Evolutionary conservation across 92 coral and sea anemone species (phyloP).

Genomic region (Porites rus): DNA sequence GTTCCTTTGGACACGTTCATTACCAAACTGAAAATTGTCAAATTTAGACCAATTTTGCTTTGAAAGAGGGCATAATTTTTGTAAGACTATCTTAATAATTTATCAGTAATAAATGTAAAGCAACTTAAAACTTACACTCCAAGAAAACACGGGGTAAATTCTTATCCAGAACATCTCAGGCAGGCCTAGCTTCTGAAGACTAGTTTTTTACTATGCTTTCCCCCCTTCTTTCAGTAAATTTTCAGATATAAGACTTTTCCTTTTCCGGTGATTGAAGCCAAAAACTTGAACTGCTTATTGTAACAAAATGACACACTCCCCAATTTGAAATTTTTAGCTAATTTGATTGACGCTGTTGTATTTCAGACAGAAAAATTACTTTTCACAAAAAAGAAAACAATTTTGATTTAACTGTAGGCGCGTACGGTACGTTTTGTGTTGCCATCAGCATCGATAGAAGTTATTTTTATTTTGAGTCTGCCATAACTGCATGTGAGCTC

Average conservation of each 20-base stretch:
- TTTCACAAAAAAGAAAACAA: neutral
- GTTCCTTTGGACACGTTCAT: neutral
- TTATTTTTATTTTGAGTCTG: neutral
- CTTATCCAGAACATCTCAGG: neutral
- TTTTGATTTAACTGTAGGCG: neutral
- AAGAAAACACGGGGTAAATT: neutral
- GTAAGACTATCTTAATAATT: slow-evolving; percentile 28
- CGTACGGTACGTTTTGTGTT: neutral
- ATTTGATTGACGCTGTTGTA: neutral
- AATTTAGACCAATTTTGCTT: neutral
- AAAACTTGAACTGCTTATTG: neutral
- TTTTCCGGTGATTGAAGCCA: neutral
- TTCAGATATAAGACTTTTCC: no score
- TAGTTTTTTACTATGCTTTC: neutral
- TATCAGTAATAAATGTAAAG: slow-evolving; percentile 7
- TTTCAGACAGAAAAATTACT: neutral
- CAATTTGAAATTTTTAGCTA: no score
- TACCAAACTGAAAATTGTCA: neutral
- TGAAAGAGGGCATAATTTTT: slow-evolving; percentile 7
- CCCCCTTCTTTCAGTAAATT: no score
- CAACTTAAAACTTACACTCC: slow-evolving; percentile 16
- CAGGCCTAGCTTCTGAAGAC: neutral
- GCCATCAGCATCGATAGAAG: neutral
- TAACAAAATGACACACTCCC: neutral
- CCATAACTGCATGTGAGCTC: neutral